These are phyloP conservation scores for Saguinus midas DNA, from an alignment of 2,113 vertebrate species.

Conservation along the genomic window DNA sequence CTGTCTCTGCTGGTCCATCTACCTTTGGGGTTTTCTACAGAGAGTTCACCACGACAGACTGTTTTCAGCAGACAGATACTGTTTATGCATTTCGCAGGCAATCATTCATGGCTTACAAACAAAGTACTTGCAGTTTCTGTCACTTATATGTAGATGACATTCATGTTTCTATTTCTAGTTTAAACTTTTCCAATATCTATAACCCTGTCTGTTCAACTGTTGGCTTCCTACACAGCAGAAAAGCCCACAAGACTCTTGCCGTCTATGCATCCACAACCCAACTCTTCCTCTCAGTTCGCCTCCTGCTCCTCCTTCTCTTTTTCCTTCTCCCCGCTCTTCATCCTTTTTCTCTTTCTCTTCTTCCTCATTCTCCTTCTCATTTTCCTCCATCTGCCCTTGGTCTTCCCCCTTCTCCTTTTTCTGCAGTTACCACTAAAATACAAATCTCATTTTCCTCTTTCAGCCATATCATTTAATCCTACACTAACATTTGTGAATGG, in stretches of 20 bases:
- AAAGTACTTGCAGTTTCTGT: background rate
- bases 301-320: no score
- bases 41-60: background rate
- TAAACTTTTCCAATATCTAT: background rate
- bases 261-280: accelerated
- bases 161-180: background rate
- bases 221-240: accelerated
- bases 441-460: background rate
- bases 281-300: no score
- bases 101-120: no score
- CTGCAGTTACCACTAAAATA: background rate
- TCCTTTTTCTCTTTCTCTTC: background rate
- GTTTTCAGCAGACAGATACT: background rate
- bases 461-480: background rate
- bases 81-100: no score
- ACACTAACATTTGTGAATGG: background rate
- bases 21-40: background rate
- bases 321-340: background rate
- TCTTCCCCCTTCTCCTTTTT: background rate
- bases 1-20: background rate
- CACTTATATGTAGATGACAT: background rate
- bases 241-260: background rate
- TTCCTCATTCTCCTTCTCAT: background rate
- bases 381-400: background rate
- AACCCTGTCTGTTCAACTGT: background rate